Evolutionary conservation across 2,888 invertebrate species (phyloP).

Genomic region (Carabus problematicus): DNA sequence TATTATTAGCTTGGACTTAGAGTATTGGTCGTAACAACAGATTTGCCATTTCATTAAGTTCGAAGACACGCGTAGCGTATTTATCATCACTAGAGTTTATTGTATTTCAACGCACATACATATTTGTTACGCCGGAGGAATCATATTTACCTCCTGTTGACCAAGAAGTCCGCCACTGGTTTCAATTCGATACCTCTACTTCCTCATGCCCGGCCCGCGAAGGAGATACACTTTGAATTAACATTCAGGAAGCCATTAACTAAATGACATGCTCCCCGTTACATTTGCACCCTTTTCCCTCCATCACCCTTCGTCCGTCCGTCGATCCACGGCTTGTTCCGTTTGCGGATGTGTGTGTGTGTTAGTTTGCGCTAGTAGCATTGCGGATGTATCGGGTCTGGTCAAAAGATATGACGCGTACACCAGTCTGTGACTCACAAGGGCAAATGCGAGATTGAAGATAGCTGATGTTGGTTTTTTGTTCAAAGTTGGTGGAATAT

Average conservation of each 20-base stretch:
- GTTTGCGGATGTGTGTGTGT: background rate
- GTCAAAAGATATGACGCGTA: conserved; percentile 11
- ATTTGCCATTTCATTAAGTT: too few relatives aligned
- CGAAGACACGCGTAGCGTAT: background rate
- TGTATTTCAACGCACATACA: too few relatives aligned
- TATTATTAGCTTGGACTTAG: too few relatives aligned
- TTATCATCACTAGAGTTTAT: background rate
- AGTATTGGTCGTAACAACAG: too few relatives aligned
- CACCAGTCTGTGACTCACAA: too few relatives aligned
- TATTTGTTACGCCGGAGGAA: too few relatives aligned
- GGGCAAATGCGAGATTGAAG: too few relatives aligned
- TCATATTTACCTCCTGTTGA: conserved; percentile 10
- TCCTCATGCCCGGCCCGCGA: conserved; percentile 4
- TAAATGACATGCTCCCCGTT: conserved; percentile 56
- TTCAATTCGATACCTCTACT: background rate
- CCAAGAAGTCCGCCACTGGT: background rate
- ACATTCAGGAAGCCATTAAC: conserved; percentile 61
- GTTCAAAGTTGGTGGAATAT: too few relatives aligned
- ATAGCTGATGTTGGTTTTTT: too few relatives aligned
- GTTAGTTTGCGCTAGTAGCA: background rate
- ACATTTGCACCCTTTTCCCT: background rate
- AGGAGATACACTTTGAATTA: conserved; percentile 53
- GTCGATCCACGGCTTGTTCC: background rate
- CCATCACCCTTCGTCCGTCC: background rate
- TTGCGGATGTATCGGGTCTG: conserved; percentile 1